phyloP scores from a whole-genome alignment of 2,888 invertebrate species.

The Euplexia lucipara region DNA sequence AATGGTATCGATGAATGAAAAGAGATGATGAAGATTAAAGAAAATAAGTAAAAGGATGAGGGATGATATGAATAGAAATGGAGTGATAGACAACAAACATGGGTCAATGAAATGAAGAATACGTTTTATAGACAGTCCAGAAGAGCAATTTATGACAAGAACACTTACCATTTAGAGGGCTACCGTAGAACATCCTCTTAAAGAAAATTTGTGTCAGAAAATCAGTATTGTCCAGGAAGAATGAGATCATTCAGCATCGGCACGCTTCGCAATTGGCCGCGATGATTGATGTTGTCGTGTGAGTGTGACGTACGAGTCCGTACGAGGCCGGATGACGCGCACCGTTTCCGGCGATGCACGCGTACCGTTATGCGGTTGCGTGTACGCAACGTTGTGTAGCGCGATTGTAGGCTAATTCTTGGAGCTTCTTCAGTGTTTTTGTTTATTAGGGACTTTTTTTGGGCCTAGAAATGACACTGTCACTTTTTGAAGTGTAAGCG shows the following conservation, averaged over 20 bases:
- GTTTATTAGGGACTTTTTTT: slow-evolving; percentile 34
- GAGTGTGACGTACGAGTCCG: slow-evolving; percentile 46
- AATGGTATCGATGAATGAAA: too few relatives aligned
- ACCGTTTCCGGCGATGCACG: slow-evolving; percentile 65
- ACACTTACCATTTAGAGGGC: background rate
- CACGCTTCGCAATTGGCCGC: slow-evolving; percentile 64
- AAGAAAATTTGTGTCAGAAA: slow-evolving; percentile 40
- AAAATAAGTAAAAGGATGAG: background rate
- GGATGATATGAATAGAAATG: too few relatives aligned
- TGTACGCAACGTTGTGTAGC: slow-evolving; percentile 60
- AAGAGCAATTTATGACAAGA: background rate
- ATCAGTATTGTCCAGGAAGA: slow-evolving; percentile 60
- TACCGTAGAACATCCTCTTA: background rate
- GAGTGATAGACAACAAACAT: background rate
- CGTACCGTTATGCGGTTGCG: slow-evolving; percentile 65
- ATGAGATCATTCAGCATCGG: slow-evolving; percentile 58
- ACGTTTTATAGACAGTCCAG: background rate
- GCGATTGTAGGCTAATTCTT: slow-evolving; percentile 49
- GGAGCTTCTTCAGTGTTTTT: slow-evolving; percentile 32
- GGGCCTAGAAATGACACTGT: background rate
- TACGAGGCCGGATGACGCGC: slow-evolving; percentile 64
- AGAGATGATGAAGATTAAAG: background rate
- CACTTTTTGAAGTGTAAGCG: background rate
- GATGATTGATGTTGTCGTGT: slow-evolving; percentile 66
- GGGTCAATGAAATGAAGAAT: background rate